phyloP scores from a whole-genome alignment of 92 coral and sea anemone genomes.

The Virgularia gustaviana region DNA sequence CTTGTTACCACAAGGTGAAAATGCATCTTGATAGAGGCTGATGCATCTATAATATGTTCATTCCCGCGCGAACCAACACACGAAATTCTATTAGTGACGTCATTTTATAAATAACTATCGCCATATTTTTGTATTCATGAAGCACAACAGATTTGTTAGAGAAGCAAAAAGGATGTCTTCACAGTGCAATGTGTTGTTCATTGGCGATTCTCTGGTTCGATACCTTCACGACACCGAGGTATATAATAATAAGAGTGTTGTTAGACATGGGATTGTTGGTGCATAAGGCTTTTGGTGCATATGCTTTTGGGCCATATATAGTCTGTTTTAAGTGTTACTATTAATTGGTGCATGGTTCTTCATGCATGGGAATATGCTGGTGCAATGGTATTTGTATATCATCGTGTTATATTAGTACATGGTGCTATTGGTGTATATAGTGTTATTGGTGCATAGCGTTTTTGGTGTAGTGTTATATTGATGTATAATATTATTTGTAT shows the following conservation, averaged over 20 bases:
- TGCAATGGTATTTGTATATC: not conserved
- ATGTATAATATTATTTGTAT: too few species aligned
- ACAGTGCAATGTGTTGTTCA: conserved; percentile 69
- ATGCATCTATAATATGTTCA: too few species aligned
- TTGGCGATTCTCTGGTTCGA: conserved; percentile 84
- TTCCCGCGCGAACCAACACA: too few species aligned
- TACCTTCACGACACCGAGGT: conserved; percentile 83
- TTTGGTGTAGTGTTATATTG: too few species aligned
- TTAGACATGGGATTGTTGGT: not conserved
- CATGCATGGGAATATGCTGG: not conserved
- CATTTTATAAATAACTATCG: too few species aligned
- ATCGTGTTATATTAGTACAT: not conserved
- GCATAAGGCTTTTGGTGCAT: not conserved
- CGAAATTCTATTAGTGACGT: too few species aligned
- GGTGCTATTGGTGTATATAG: too few species aligned
- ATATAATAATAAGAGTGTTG: not conserved
- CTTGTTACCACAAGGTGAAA: too few species aligned
- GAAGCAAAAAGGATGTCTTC: conserved; percentile 52
- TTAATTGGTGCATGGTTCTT: not conserved
- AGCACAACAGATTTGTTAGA: conserved; percentile 78
- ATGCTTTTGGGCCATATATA: too few species aligned
- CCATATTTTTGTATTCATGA: not conserved
- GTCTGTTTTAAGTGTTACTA: too few species aligned
- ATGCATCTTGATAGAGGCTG: too few species aligned
- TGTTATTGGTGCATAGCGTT: too few species aligned